phyloP scores from a whole-genome alignment of 1,140 invertebrate genomes.

The Lucilia sericata region DNA sequence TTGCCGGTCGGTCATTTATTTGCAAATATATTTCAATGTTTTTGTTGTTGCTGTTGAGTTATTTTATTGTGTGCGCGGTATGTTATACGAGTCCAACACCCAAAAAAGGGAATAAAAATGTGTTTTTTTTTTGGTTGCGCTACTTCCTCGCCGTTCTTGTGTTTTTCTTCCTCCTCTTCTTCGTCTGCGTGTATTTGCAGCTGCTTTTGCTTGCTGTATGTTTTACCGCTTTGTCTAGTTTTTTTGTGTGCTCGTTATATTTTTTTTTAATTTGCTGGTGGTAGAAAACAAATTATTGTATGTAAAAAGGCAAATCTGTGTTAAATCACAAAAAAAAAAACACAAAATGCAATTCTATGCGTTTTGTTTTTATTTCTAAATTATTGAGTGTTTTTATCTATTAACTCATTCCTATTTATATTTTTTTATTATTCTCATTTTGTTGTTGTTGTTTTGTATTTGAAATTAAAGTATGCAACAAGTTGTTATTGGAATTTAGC shows the following conservation, averaged over 20 bases:
- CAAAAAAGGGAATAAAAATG: constrained; percentile 51
- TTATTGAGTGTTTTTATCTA: neutral
- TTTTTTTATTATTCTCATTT: neutral
- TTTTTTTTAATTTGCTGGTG: neutral
- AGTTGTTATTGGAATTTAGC: constrained; percentile 5
- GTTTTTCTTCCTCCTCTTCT: neutral
- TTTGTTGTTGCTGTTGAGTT: neutral
- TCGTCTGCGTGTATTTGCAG: neutral
- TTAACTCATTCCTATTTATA: neutral
- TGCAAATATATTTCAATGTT: neutral
- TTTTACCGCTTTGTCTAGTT: constrained; percentile 2
- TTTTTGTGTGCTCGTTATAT: neutral
- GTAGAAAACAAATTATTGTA: neutral
- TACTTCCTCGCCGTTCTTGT: constrained; percentile 23
- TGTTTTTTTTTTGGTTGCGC: constrained; percentile 25
- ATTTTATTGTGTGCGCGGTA: neutral
- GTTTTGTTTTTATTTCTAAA: neutral
- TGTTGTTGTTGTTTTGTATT: constrained; percentile 31
- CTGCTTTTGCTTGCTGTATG: neutral
- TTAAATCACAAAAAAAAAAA: neutral
- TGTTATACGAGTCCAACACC: constrained; percentile 52
- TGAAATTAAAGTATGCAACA: constrained; percentile 24
- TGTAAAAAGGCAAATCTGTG: constrained; percentile 22
- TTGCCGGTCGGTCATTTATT: constrained; percentile 16
- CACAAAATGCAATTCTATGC: constrained; percentile 10